These are phyloP conservation scores for Aegotheles bennettii DNA, from an alignment of 2,113 vertebrate genomes.

Conservation along the genomic window DNA sequence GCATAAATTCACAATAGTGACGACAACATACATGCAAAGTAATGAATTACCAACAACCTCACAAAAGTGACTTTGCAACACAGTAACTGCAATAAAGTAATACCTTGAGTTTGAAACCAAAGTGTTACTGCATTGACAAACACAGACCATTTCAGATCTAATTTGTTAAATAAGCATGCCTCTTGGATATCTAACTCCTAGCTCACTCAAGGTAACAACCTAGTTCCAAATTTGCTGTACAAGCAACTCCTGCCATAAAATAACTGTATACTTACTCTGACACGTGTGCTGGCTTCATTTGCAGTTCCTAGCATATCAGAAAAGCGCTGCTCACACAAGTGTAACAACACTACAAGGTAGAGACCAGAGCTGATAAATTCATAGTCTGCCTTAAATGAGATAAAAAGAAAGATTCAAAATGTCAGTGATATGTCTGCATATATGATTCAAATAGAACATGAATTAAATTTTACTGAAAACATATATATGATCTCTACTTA, in stretches of 20 bases:
- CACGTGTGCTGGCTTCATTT: constrained; percentile 83
- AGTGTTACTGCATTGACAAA: background rate
- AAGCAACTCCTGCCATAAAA: background rate
- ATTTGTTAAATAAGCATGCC: background rate
- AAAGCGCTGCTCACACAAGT: constrained; percentile 96
- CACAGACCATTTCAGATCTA: background rate
- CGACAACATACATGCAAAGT: background rate
- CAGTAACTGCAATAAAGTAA: background rate
- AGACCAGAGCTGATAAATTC: constrained; percentile 98
- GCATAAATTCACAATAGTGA: background rate
- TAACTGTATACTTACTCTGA: constrained; percentile 81
- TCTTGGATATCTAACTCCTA: background rate
- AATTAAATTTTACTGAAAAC: background rate
- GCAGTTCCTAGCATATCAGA: constrained; percentile 93
- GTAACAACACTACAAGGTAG: constrained; percentile 94
- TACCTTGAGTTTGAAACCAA: background rate
- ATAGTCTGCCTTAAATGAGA: constrained; percentile 85
- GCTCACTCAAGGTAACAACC: background rate
- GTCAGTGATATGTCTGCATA: background rate
- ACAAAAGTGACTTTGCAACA: background rate
- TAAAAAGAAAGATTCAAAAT: constrained; percentile 19
- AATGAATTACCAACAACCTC: background rate
- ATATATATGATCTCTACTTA: background rate
- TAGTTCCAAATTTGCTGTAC: background rate
- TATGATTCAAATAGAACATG: background rate